Conservation (phyloP, 2,888 invertebrate genomes). For the Griposia aprilina region DNA sequence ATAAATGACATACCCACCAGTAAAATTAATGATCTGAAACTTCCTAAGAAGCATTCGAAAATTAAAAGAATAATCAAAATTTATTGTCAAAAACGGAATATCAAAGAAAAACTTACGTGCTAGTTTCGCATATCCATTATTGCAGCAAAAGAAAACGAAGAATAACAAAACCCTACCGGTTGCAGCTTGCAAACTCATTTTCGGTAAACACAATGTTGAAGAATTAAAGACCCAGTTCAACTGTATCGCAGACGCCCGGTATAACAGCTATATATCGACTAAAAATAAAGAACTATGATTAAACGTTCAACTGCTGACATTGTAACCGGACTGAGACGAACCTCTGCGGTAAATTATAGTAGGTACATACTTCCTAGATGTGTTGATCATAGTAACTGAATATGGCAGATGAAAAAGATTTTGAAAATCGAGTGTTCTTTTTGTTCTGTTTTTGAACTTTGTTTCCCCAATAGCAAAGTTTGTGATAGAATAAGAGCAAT, state of each 20-base stretch:
- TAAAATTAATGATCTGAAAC: background rate
- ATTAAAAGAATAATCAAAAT: background rate
- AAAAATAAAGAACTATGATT: conserved; percentile 74
- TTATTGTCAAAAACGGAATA: background rate
- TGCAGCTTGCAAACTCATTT: conserved; percentile 74
- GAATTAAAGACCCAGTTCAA: conserved; percentile 75
- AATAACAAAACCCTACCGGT: conserved; percentile 70
- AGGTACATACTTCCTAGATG: conserved; percentile 37
- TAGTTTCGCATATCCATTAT: conserved; percentile 75
- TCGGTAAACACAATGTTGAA: conserved; percentile 70
- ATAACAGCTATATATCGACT: conserved; percentile 82
- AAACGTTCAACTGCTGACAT: conserved; percentile 76
- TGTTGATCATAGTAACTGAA: conserved; percentile 27
- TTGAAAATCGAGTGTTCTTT: background rate
- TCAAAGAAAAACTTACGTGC: conserved; percentile 78
- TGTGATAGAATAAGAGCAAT: background rate
- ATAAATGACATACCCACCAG: background rate
- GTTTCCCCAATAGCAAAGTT: background rate
- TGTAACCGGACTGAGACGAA: conserved; percentile 65
- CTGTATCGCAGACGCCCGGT: conserved; percentile 71
- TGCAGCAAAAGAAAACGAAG: conserved; percentile 70
- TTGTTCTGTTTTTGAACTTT: too few relatives aligned
- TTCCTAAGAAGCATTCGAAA: background rate
- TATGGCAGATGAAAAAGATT: conserved; percentile 5
- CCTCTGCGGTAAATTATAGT: conserved; percentile 50